These are phyloP conservation scores for Agonopterix alstromeriana DNA, from an alignment of 2,888 invertebrate genomes.

Conservation along the genomic window DNA sequence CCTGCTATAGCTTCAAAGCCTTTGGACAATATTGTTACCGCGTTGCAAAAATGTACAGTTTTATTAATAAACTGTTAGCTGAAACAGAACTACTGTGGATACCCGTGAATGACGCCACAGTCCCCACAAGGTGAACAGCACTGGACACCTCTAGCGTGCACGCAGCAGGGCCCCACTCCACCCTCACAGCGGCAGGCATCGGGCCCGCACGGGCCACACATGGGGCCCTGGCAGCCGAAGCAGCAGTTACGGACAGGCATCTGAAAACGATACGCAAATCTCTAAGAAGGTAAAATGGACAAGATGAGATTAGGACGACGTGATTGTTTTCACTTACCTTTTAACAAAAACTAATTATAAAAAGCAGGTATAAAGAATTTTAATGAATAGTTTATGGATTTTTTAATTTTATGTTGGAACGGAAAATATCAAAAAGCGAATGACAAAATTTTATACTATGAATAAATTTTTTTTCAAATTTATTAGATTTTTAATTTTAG, in stretches of 20 bases:
- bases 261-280: neutral
- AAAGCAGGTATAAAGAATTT: neutral
- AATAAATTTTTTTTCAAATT: too few species aligned
- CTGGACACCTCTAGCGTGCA: slow-evolving; percentile 17
- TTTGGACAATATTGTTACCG: too few species aligned
- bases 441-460: too few species aligned
- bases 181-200: slow-evolving; percentile 16
- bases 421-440: too few species aligned
- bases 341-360: neutral
- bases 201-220: slow-evolving; percentile 11
- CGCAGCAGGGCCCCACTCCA: slow-evolving; percentile 15
- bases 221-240: slow-evolving; percentile 1
- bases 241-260: slow-evolving; percentile 1
- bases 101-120: slow-evolving; percentile 26
- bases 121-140: slow-evolving; percentile 23
- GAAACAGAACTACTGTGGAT: too few species aligned
- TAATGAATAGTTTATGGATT: neutral
- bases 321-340: neutral
- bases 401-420: too few species aligned
- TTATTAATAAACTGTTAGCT: too few species aligned
- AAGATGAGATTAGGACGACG: neutral
- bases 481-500: too few species aligned
- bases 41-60: too few species aligned
- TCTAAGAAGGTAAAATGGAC: neutral
- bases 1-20: too few species aligned